Evolutionary conservation across 37 sponge, comb jelly and placozoan species (phyloP).

Genomic region (Corticium candelabrum): DNA sequence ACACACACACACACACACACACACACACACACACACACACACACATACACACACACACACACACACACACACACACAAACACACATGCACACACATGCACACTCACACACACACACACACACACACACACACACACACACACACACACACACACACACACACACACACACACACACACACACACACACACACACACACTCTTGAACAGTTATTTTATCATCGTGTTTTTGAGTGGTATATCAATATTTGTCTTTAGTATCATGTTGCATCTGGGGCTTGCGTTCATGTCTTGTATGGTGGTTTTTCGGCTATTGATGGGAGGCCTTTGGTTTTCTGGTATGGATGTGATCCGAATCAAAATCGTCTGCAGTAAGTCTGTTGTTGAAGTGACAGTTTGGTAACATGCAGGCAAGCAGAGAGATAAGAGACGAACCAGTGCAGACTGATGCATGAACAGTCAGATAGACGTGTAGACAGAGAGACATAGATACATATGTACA

Average conservation of each 20-base stretch:
- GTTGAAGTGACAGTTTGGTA: neutral
- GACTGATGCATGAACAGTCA: too few relatives aligned
- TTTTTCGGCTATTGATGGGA: neutral
- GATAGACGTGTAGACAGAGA: too few relatives aligned
- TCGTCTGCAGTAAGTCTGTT: neutral
- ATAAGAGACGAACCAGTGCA: too few relatives aligned
- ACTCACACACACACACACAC: slow-evolving; percentile 2
- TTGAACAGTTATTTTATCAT: neutral
- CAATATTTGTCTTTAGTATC: neutral
- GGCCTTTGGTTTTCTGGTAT: neutral
- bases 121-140: slow-evolving; percentile 5
- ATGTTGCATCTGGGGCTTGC: neutral
- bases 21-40: slow-evolving; percentile 5
- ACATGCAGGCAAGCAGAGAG: too few relatives aligned
- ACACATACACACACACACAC: slow-evolving; percentile 1
- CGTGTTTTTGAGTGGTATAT: too few relatives aligned
- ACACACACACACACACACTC: slow-evolving; percentile 5
- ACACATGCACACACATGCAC: too few relatives aligned
- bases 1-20: slow-evolving; percentile 5
- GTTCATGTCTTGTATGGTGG: neutral
- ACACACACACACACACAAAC: too few relatives aligned
- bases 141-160: slow-evolving; percentile 5
- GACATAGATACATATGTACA: too few relatives aligned
- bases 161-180: slow-evolving; percentile 5
- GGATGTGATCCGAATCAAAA: neutral